Evolutionary conservation across 1,140 invertebrate species (phyloP).

Genomic region (Phortica variegata): DNA sequence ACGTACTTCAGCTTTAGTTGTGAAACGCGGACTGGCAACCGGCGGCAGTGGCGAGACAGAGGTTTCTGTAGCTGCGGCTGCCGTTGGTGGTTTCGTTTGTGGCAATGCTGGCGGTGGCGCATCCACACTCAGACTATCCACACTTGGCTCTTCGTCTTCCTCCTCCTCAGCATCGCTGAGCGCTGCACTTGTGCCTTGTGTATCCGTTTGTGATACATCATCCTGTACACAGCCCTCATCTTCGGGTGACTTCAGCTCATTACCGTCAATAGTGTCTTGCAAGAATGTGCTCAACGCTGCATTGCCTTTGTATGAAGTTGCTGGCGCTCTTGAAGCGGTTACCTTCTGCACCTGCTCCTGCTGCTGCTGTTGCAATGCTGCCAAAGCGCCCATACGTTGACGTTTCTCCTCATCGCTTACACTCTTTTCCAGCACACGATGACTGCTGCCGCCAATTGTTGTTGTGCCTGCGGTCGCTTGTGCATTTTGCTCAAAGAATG

Average conservation of each 20-base stretch:
- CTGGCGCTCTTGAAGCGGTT: background rate
- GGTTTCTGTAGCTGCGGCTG: background rate
- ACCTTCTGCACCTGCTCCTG: too few relatives aligned
- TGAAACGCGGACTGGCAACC: constrained; percentile 1
- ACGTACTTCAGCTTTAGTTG: constrained; percentile 3
- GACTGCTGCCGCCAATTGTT: background rate
- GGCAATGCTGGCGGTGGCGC: constrained; percentile 49
- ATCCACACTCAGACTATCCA: constrained; percentile 14
- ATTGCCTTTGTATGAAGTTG: constrained; percentile 31
- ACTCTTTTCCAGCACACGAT: constrained; percentile 42
- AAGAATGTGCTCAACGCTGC: constrained; percentile 56
- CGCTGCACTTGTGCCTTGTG: background rate
- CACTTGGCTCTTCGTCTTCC: constrained; percentile 15
- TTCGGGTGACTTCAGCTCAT: background rate
- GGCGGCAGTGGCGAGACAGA: too few relatives aligned
- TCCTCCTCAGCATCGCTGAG: constrained; percentile 5
- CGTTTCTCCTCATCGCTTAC: constrained; percentile 63
- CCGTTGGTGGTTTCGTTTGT: constrained; percentile 38
- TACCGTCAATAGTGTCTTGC: constrained; percentile 25
- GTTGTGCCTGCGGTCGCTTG: constrained; percentile 4
- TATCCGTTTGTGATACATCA: background rate
- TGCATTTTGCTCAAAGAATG: constrained; percentile 26
- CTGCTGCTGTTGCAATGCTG: background rate
- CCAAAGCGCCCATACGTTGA: constrained; percentile 12
- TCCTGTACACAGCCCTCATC: background rate